Conservation (phyloP, 2,113 vertebrate species). For the Gallinago media region DNA sequence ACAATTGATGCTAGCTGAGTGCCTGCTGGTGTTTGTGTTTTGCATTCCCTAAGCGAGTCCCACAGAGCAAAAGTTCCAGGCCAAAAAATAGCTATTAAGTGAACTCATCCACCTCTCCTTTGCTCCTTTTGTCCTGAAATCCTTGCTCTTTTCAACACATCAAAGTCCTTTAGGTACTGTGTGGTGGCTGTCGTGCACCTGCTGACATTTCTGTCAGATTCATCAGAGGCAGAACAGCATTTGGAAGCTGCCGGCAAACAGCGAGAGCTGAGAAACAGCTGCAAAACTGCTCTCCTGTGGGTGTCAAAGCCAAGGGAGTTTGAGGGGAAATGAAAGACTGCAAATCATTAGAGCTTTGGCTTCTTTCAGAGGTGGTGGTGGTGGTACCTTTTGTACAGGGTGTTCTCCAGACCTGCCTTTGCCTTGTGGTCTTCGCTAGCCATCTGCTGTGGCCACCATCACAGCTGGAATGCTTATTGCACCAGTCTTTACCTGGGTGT, state of each 20-base stretch:
- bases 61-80: neutral
- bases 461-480: neutral
- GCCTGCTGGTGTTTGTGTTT: neutral
- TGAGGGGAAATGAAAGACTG: neutral
- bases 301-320: neutral
- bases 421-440: neutral
- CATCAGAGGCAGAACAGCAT: neutral
- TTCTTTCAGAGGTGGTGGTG: neutral
- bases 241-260: neutral
- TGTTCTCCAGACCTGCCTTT: neutral
- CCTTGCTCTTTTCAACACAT: neutral
- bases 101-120: neutral
- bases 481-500: neutral
- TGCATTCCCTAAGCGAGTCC: neutral
- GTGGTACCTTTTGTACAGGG: neutral
- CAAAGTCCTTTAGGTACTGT: neutral
- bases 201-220: neutral
- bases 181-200: neutral
- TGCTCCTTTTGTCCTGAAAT: neutral
- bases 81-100: neutral
- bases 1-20: constrained; percentile 44
- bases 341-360: neutral
- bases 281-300: neutral
- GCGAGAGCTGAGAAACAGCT: neutral
- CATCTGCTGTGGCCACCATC: neutral